phyloP scores from a whole-genome alignment of 1,140 invertebrate species.

The Drosophila melanogaster region Release_6_plus_ISO1_MT NT_037436.4:15453501-15454000 shows the following conservation, averaged over 20 bases:
- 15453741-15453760: conserved; percentile 74
- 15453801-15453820: conserved; percentile 50
- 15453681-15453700: conserved; percentile 36
- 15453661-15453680: conserved; percentile 43
- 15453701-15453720: conserved; percentile 57
- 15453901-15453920: too few species aligned
- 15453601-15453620: background rate
- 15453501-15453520: background rate
- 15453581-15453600: background rate
- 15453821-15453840: background rate
- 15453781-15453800: conserved; percentile 26
- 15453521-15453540: background rate
- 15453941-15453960: too few species aligned
- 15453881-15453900: background rate
- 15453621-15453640: background rate
- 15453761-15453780: conserved; percentile 55
- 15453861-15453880: background rate
- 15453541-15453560: conserved; percentile 3
- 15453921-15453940: background rate
- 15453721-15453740: conserved; percentile 69
- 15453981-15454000: background rate
- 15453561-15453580: background rate
- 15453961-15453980: background rate
- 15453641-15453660: conserved; percentile 9
- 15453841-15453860: background rate